Percentiles rank a stretch among this genome's conserved stretches.
phyloP scores from a whole-genome alignment of 2,888 invertebrate genomes.

The Drosophila monieri region DNA sequence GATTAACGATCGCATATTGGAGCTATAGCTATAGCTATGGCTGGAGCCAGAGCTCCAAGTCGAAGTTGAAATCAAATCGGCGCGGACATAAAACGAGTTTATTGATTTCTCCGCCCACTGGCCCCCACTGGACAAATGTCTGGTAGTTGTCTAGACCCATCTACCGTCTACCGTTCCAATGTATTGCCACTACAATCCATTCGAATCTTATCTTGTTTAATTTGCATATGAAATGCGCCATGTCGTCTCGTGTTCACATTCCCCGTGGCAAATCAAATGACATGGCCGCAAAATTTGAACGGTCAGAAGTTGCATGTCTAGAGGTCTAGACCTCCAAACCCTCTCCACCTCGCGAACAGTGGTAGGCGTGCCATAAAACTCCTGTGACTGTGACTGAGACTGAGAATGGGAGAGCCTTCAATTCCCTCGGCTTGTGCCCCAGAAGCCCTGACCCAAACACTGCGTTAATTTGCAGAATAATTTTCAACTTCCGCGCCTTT shows the following conservation, averaged over 20 bases:
- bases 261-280: constrained; percentile 72
- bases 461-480: constrained; percentile 78
- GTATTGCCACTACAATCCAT: constrained; percentile 4
- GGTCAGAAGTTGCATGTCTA: constrained; percentile 41
- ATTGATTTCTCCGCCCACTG: constrained; percentile 57
- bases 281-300: constrained; percentile 54
- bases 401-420: constrained; percentile 1
- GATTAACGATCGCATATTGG: constrained; percentile 24
- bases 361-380: not conserved
- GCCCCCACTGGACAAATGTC: constrained; percentile 15
- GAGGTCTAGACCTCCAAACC: not conserved
- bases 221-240: constrained; percentile 81
- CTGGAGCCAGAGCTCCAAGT: not conserved
- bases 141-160: constrained; percentile 64
- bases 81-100: constrained; percentile 43
- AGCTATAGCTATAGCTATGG: not conserved
- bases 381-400: not conserved
- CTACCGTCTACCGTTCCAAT: constrained; percentile 7
- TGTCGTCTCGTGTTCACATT: constrained; percentile 57
- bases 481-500: constrained; percentile 65
- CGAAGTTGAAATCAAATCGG: constrained; percentile 29
- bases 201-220: constrained; percentile 77
- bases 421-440: constrained; percentile 7
- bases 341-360: not conserved
- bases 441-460: constrained; percentile 27